phyloP scores from a whole-genome alignment of 2,888 invertebrate species.

The Andrena bucephala region DNA sequence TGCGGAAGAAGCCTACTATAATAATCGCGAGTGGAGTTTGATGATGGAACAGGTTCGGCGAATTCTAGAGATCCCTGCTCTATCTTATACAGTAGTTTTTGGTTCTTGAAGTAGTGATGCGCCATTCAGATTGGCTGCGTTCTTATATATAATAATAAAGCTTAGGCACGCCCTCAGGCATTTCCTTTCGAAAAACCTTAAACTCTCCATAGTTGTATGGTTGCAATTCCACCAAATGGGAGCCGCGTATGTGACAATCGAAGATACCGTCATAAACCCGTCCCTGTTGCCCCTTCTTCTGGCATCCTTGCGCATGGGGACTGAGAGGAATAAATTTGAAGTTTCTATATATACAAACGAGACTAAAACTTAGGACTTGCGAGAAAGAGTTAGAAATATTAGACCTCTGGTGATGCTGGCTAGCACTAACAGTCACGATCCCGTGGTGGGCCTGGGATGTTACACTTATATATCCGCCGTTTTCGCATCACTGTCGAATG shows the following conservation, averaged over 20 bases:
- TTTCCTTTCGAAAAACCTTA: background rate
- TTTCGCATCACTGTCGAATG: too few species aligned
- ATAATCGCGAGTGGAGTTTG: background rate
- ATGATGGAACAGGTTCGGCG: background rate
- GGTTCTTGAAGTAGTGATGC: background rate
- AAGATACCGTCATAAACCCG: background rate
- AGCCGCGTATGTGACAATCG: background rate
- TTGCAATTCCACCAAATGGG: background rate
- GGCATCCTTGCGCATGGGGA: too few species aligned
- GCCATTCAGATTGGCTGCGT: background rate
- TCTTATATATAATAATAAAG: background rate
- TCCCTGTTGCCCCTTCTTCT: too few species aligned
- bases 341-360: too few species aligned
- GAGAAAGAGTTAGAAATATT: too few species aligned
- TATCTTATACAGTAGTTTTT: background rate
- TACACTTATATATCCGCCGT: too few species aligned
- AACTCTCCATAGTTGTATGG: background rate
- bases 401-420: too few species aligned
- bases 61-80: background rate
- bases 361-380: too few species aligned
- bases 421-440: too few species aligned
- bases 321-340: too few species aligned
- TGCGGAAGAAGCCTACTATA: background rate
- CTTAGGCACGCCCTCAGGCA: background rate
- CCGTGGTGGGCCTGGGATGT: too few species aligned